These are phyloP conservation scores for Atta cephalotes DNA, from an alignment of 1,140 invertebrate species.

Conservation along the genomic window DNA sequence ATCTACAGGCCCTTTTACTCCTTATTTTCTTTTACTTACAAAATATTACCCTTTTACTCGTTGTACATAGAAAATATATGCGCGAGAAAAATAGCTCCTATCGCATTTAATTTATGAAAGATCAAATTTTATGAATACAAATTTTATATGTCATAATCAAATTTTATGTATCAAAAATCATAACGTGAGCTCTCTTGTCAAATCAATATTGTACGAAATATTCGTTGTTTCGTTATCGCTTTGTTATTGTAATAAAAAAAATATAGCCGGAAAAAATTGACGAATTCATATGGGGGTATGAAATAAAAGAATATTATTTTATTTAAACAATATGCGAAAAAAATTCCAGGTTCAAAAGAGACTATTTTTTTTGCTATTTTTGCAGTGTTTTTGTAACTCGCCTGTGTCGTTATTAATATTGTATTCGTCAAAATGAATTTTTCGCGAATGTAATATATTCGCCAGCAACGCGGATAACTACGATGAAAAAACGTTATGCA, in stretches of 20 bases:
- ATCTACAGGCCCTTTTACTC: conserved; percentile 32
- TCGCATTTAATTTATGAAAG: background rate
- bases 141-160: background rate
- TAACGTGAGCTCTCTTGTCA: background rate
- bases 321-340: background rate
- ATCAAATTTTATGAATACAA: background rate
- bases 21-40: background rate
- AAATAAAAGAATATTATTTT: conserved; percentile 21
- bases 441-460: conserved; percentile 10
- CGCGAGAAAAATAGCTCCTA: background rate
- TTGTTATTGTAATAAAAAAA: background rate
- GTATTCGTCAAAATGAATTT: conserved; percentile 19
- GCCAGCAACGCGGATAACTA: background rate
- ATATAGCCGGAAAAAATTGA: background rate
- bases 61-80: background rate
- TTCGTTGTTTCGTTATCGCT: background rate
- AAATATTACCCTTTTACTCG: background rate
- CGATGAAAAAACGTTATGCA: conserved; percentile 26
- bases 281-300: background rate
- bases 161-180: background rate
- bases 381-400: background rate
- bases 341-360: background rate
- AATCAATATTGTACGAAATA: background rate
- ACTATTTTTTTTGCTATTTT: background rate
- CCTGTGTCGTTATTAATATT: background rate